A percentile compares a stretch with the other conserved stretches of the same genome.
These are phyloP conservation scores for Lordiphosa mommai DNA, from an alignment of 1,140 invertebrate genomes.

Conservation along the genomic window DNA sequence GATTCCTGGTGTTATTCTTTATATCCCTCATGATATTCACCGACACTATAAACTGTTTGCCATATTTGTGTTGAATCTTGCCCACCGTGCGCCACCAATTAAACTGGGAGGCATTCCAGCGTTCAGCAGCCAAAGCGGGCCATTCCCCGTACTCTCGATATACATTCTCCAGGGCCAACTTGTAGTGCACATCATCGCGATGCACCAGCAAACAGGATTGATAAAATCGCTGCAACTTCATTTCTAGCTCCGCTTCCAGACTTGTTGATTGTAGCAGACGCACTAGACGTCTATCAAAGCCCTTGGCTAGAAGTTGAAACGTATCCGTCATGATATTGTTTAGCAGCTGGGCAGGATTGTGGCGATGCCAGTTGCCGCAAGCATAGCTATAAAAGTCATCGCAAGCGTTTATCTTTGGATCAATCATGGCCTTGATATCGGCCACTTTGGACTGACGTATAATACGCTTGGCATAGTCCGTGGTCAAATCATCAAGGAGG, in stretches of 20 bases:
- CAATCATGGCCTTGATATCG: slow-evolving; percentile 74
- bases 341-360: slow-evolving; percentile 55
- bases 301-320: slow-evolving; percentile 40
- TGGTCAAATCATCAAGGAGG: slow-evolving; percentile 36
- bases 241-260: slow-evolving; percentile 24
- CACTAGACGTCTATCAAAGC: slow-evolving; percentile 41
- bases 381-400: slow-evolving; percentile 83
- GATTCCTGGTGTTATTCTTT: slow-evolving; percentile 34
- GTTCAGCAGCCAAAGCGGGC: slow-evolving; percentile 22
- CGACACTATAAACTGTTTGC: slow-evolving; percentile 38
- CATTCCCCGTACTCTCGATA: slow-evolving; percentile 43
- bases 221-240: slow-evolving; percentile 55
- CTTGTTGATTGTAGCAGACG: slow-evolving; percentile 24
- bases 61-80: slow-evolving; percentile 50
- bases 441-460: slow-evolving; percentile 46
- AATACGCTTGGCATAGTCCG: slow-evolving; percentile 43
- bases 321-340: slow-evolving; percentile 41
- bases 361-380: slow-evolving; percentile 85
- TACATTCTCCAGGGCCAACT: slow-evolving; percentile 32
- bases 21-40: slow-evolving; percentile 52
- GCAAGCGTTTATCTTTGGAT: slow-evolving; percentile 81
- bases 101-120: slow-evolving; percentile 41
- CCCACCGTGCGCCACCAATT: slow-evolving; percentile 60
- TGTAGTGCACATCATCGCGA: slow-evolving; percentile 39
- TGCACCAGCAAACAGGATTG: slow-evolving; percentile 36